Evolutionary conservation across 2,888 invertebrate species (phyloP), one percentile per base, ranked within the genome.

Genomic region (Stegana nigrithorax): DNA sequence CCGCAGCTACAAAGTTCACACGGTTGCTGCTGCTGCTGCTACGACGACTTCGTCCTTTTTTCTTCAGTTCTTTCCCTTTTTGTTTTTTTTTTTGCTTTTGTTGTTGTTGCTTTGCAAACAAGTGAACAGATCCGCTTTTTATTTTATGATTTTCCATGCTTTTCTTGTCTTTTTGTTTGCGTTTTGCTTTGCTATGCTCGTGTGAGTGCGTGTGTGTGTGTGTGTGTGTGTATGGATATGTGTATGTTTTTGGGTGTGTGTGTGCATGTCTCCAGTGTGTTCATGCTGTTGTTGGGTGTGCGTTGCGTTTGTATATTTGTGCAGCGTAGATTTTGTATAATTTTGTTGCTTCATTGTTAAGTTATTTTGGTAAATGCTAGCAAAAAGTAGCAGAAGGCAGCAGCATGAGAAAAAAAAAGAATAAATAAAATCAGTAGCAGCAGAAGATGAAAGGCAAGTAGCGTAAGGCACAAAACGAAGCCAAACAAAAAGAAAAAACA

Each of bases 331-430:
- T 70, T 73, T 70, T 67, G 67, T 71, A 71, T 77, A 73, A 79
- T 71, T 77, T 79, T 77, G 79, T 78, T 73, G 81, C 78, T 75
- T 73, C 81, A 80, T 74, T 80, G 81, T 73, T 66, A 73, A 70
- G 68, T 72, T 72, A 71, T 68, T 70, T 71, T 64, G 66, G 66
- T 66, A 69, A 72, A 67, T 72, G 62, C 66, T 60, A 58, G 55
- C 70, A 4, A 57, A 50, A 59, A 59, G 59, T 59, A 32, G 50
- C 58, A 45, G 7, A 25, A 55, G 23, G n/a, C n/a, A 32, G 50
- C 58, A 45, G 7, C 29, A 55, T 23, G n/a, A n/a, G 12, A n/a
- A 29, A 36, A 19, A 55, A 55, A 55, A 47, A 47, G 23, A 23
- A 8, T 23, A 2, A 12, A 45, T 21, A 12, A 19, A 10, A 36